Evolutionary conservation across 2,113 vertebrate genomes (phyloP).

Genomic region (Chamaea fasciata): DNA sequence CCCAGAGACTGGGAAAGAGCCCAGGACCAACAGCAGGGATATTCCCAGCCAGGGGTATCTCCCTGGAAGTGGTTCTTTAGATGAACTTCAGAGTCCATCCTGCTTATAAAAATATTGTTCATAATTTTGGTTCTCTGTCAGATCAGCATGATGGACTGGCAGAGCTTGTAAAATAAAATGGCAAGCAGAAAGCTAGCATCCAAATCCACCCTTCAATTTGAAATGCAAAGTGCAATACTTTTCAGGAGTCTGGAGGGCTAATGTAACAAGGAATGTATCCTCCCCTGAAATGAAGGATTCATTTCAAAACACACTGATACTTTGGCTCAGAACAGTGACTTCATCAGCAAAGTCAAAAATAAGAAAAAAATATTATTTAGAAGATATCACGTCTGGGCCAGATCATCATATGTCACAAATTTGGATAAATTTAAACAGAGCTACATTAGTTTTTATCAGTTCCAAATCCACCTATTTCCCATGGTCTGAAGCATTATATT

Average conservation of each 20-base stretch:
- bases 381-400: neutral
- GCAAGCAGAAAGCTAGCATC: neutral
- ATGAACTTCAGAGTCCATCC: neutral
- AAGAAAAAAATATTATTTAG: neutral
- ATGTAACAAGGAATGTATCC: neutral
- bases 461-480: neutral
- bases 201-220: neutral
- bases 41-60: conserved; percentile 8
- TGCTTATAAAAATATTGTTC: neutral
- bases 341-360: neutral
- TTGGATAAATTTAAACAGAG: neutral
- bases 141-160: neutral
- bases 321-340: neutral
- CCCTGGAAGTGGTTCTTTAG: neutral
- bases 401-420: neutral
- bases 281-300: neutral
- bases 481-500: neutral
- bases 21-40: neutral
- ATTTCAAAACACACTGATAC: neutral
- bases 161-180: neutral
- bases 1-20: neutral
- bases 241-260: neutral
- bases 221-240: neutral
- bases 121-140: neutral
- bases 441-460: neutral